These are phyloP conservation scores for Tachuris rubrigastra DNA, from an alignment of 2,113 vertebrate genomes.

Conservation along the genomic window DNA sequence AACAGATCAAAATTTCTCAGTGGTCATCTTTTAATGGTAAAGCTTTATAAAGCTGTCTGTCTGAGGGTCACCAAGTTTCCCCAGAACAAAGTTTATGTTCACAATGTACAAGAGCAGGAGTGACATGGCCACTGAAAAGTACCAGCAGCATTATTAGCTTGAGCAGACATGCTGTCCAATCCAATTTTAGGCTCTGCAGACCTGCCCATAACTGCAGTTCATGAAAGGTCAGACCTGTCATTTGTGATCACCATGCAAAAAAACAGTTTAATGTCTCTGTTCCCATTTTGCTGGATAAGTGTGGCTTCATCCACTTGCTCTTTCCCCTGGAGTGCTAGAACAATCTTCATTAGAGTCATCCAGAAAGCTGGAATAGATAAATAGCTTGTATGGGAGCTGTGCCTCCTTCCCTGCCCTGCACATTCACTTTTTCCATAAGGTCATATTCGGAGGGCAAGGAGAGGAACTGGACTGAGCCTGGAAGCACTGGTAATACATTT, in stretches of 20 bases:
- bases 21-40: background rate
- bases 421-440: background rate
- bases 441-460: fast-evolving
- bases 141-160: constrained; percentile 42
- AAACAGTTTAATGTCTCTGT: background rate
- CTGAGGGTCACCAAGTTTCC: background rate
- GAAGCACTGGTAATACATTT: background rate
- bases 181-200: constrained; percentile 39
- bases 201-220: constrained; percentile 34
- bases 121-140: background rate
- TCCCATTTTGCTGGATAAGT: background rate
- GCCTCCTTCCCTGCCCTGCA: background rate
- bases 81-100: constrained; percentile 16
- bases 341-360: background rate
- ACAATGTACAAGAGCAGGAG: background rate
- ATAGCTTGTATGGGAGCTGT: background rate
- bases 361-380: background rate
- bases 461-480: background rate
- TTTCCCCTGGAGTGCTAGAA: background rate
- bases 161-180: constrained; percentile 33
- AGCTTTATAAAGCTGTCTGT: background rate
- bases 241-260: constrained; percentile 26
- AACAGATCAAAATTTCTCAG: background rate
- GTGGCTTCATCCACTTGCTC: background rate
- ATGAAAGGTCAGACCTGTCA: constrained; percentile 47